Conservation (phyloP, 1,140 invertebrate species). For the Zaprionus ghesquierei region DNA sequence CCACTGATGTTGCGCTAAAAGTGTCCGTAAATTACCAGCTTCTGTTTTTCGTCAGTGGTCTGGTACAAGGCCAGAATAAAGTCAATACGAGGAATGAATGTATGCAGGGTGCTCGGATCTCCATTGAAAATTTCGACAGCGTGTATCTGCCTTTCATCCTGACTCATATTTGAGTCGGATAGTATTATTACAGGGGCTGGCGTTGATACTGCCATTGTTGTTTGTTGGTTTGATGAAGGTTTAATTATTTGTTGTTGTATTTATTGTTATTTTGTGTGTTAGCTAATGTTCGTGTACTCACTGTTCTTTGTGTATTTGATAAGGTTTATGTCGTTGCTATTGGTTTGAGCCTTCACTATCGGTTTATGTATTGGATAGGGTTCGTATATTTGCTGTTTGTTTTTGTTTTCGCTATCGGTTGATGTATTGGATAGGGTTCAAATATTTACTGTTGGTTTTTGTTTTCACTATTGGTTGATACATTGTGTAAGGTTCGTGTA, state of each 20-base stretch:
- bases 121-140: not conserved
- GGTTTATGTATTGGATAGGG: no score
- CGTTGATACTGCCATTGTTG: not conserved
- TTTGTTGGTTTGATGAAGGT: not conserved
- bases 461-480: no score
- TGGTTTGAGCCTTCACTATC: no score
- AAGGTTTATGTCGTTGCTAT: no score
- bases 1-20: conserved; percentile 15
- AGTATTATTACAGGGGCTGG: not conserved
- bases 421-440: no score
- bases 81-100: not conserved
- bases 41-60: conserved; percentile 10
- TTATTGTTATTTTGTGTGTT: no score
- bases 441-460: no score
- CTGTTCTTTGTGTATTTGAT: no score
- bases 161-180: not conserved
- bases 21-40: conserved; percentile 17
- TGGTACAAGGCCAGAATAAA: conserved; percentile 21
- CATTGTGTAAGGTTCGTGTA: not conserved
- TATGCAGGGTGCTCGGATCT: not conserved
- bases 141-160: not conserved
- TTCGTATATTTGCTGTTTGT: no score
- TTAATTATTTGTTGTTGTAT: no score
- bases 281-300: no score
- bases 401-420: no score